Percentiles rank a stretch among this genome's conserved stretches.
Conservation (phyloP, 2,888 invertebrate species). For the Lithophane semibrunnea region DNA sequence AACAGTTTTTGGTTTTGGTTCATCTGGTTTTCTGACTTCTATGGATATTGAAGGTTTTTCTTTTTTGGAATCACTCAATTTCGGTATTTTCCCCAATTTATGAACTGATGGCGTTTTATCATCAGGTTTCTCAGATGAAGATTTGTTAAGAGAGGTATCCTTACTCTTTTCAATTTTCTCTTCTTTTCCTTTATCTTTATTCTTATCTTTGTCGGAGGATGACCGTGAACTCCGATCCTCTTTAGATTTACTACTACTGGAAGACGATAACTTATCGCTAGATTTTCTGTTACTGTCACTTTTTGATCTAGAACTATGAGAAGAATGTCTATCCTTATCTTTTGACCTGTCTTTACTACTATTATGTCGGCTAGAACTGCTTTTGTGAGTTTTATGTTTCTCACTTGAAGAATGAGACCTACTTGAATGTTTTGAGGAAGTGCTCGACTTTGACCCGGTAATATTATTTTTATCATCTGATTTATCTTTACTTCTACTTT, state of each 20-base stretch:
- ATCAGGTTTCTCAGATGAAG: slow-evolving; percentile 91
- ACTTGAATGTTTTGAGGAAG: slow-evolving; percentile 84
- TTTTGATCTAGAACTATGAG: slow-evolving; percentile 84
- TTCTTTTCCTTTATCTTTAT: slow-evolving; percentile 75
- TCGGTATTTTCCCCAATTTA: slow-evolving; percentile 95
- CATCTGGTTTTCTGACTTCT: slow-evolving; percentile 93
- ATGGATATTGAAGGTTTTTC: slow-evolving; percentile 95
- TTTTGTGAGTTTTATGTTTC: slow-evolving; percentile 80
- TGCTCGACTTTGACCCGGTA: slow-evolving; percentile 74
- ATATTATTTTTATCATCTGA: slow-evolving; percentile 85
- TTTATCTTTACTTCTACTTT: slow-evolving; percentile 85
- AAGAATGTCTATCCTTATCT: slow-evolving; percentile 73
- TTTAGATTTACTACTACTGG: slow-evolving; percentile 80
- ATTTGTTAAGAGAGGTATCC: slow-evolving; percentile 75
- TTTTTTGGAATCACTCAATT: slow-evolving; percentile 91
- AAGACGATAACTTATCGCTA: slow-evolving; percentile 78
- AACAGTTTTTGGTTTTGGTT: slow-evolving; percentile 96
- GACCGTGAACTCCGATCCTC: slow-evolving; percentile 77
- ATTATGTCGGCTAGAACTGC: slow-evolving; percentile 83
- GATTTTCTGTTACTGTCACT: slow-evolving; percentile 81
- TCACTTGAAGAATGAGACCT: slow-evolving; percentile 85
- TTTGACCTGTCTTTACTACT: slow-evolving; percentile 81
- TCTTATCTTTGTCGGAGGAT: slow-evolving; percentile 77
- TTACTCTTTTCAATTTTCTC: slow-evolving; percentile 71
- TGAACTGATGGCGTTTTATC: slow-evolving; percentile 93